Evolutionary conservation across 2,888 invertebrate genomes (phyloP).

Genomic region (Microctonus hyperodae): DNA sequence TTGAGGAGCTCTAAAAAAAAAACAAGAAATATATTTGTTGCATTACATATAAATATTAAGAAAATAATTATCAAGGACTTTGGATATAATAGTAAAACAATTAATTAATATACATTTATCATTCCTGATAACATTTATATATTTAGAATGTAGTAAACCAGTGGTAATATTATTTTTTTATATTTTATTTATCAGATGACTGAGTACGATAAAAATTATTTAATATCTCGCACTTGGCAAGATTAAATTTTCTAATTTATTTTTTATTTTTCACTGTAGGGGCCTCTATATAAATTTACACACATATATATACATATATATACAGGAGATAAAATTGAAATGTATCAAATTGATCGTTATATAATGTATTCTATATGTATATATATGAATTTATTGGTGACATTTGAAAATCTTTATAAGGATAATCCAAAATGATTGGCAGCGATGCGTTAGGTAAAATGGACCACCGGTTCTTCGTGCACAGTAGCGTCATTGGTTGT

Average conservation of each 20-base stretch:
- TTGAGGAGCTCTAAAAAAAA: too few species aligned
- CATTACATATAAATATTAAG: too few species aligned
- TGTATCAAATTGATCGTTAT: slow-evolving; percentile 13
- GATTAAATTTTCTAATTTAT: too few species aligned
- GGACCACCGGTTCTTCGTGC: slow-evolving; percentile 31
- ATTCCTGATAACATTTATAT: too few species aligned
- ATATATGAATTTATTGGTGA: neutral
- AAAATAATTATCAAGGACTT: too few species aligned
- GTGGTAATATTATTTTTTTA: too few species aligned
- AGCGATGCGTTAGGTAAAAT: slow-evolving; percentile 30
- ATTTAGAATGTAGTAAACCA: too few species aligned
- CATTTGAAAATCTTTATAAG: slow-evolving; percentile 11
- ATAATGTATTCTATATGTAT: neutral
- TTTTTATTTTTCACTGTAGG: neutral
- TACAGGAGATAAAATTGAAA: slow-evolving; percentile 12
- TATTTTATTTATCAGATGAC: neutral
- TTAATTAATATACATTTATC: too few species aligned
- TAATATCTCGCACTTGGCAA: too few species aligned
- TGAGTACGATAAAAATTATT: too few species aligned
- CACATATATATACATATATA: neutral
- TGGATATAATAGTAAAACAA: too few species aligned
- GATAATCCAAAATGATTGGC: slow-evolving; percentile 28
- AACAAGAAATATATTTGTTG: too few species aligned
- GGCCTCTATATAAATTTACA: neutral
- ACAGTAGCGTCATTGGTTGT: slow-evolving; percentile 8